phyloP scores from a whole-genome alignment of 2,797 vertebrate species.

The Halcyon leucocephala region DNA sequence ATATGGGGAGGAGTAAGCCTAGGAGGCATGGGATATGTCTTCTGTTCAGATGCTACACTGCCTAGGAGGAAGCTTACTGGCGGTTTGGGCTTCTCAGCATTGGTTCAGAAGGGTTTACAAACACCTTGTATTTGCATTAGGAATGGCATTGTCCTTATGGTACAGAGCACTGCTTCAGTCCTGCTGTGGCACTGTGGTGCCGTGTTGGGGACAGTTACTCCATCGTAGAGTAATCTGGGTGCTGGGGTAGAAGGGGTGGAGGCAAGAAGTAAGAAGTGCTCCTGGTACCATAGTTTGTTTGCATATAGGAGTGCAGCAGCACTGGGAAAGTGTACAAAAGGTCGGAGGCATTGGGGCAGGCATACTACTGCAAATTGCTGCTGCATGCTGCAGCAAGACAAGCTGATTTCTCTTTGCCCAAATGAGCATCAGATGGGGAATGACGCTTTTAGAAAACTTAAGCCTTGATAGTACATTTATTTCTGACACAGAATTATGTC shows the following conservation, averaged over 20 bases:
- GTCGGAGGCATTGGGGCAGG: no score
- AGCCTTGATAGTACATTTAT: background rate
- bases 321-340: background rate
- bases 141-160: rapidly evolving
- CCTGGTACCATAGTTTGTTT: background rate
- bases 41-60: background rate
- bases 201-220: background rate
- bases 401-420: background rate
- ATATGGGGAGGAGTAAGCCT: background rate
- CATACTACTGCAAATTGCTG: background rate
- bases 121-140: background rate
- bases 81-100: background rate
- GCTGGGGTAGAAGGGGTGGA: background rate
- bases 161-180: background rate
- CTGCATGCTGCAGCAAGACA: background rate
- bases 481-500: background rate
- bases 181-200: background rate
- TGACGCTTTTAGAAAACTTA: background rate
- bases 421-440: background rate
- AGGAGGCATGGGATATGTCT: background rate
- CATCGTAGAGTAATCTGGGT: rapidly evolving
- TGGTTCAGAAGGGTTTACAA: background rate
- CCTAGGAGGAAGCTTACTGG: background rate
- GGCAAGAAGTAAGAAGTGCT: background rate
- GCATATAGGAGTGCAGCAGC: background rate